Conservation (phyloP, 2,113 vertebrate species). For the Psittacus erithacus region DNA sequence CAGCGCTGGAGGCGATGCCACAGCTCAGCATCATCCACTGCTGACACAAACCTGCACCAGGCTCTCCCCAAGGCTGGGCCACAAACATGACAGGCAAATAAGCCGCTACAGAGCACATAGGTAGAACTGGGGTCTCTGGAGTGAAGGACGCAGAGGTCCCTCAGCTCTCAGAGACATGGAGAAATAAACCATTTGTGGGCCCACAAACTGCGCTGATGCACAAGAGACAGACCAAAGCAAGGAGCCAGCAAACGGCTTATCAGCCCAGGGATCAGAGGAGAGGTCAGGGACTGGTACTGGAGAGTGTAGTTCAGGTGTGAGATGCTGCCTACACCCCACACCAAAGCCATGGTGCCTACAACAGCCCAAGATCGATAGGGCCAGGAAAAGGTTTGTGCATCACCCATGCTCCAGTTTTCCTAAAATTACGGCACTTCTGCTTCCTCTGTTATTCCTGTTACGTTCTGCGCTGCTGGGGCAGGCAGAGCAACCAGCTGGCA, state of each 20-base stretch:
- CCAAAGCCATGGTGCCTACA: fast-evolving
- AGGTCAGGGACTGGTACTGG: fast-evolving
- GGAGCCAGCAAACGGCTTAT: not conserved
- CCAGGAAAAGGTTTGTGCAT: not conserved
- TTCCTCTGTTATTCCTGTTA: not conserved
- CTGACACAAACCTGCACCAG: fast-evolving
- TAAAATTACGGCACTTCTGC: fast-evolving
- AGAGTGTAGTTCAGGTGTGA: fast-evolving
- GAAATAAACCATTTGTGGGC: not conserved
- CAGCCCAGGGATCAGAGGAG: fast-evolving
- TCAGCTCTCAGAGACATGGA: fast-evolving
- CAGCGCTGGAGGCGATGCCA: fast-evolving
- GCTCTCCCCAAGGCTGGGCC: not conserved
- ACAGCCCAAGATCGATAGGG: not conserved
- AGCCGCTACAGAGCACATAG: not conserved
- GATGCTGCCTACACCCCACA: not conserved
- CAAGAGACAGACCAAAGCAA: not conserved
- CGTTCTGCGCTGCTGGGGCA: fast-evolving
- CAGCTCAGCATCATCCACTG: not conserved
- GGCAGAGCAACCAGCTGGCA: fast-evolving
- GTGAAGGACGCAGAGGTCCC: not conserved
- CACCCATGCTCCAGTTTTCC: fast-evolving
- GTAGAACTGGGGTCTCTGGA: not conserved
- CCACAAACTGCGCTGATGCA: fast-evolving
- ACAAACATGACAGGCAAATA: not conserved